Base-by-base conservation (phyloP, 2,113 vertebrate genomes). In the Mobula hypostoma region DNA sequence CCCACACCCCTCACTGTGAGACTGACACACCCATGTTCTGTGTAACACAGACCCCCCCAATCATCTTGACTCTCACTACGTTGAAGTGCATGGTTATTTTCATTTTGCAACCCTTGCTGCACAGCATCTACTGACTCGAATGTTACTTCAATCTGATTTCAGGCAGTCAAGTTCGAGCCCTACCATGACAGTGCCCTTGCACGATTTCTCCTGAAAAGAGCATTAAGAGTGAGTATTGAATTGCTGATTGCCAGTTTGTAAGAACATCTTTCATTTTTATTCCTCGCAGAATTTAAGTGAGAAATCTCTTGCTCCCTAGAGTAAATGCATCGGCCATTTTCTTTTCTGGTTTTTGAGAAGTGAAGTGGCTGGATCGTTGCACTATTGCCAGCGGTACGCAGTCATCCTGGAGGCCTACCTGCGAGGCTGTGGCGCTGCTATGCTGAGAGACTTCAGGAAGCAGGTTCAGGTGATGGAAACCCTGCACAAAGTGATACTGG, bases 91-190 rank as follows among this genome's bases (percentile, higher is more conserved):
- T 56, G 21, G 24, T 5, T 56, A 21, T 83, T 61, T 70, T 70
- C 2, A 24, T 56, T 29, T 12, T 29, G 56, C 9, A 9, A 2
- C 9, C 56, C 56, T 61, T 6, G 21, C 40, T 82, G 36, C 19
- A 2, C 0, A 17, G 6, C 40, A 24, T 29, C 11, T 14, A 8
- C 56, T 88, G 14, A 88, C 63, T n/a, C 29, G 29, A 5, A 63
- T 88, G 61, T 63, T 88, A 29, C 79, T 95, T 0, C 95, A 94
- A 79, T 95, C n/a, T 97, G 14, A 96, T 0, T 96, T 94, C 95
- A 99, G 99, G 99, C 99, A 61, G 98, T 99, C 93, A 99, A 99
- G 95, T 99, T 99, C 96, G 99, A 99, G 95, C 99, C 99, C 0
- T 99, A 99, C 95, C 99, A 99, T 94, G 99, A 99, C 97, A 99